A percentile compares a stretch with the other conserved stretches of the same genome.
Evolutionary conservation across 2,888 invertebrate species (phyloP).

Genomic region (Halictus quadricinctus): DNA sequence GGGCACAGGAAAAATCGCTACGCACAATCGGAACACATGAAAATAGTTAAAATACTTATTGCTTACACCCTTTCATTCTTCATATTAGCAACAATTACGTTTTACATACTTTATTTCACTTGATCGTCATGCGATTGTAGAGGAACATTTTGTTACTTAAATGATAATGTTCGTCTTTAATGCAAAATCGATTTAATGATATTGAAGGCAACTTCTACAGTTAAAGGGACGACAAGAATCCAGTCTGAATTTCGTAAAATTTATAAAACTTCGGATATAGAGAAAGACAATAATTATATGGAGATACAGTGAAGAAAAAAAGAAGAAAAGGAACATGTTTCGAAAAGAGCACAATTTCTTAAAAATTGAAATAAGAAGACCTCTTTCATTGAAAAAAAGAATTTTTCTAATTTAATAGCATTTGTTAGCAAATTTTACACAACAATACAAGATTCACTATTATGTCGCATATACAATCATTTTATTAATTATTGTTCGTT

Average conservation of each 20-base stretch:
- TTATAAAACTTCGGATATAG: not conserved
- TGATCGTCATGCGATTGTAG: constrained; percentile 67
- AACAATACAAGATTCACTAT: not conserved
- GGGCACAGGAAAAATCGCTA: constrained; percentile 66
- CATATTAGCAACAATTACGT: constrained; percentile 83
- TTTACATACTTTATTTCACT: constrained; percentile 84
- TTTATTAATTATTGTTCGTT: constrained; percentile 35
- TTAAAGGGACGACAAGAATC: not conserved
- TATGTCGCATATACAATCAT: constrained; percentile 14
- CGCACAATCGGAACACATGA: constrained; percentile 81
- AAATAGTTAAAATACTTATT: constrained; percentile 84
- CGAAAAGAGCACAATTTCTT: not conserved
- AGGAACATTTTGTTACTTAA: not conserved
- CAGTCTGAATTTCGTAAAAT: not conserved
- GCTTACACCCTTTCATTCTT: constrained; percentile 85
- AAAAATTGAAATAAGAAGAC: not conserved
- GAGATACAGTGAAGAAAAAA: not conserved
- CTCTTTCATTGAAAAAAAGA: not conserved
- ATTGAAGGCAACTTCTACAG: not conserved
- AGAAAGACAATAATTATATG: not conserved
- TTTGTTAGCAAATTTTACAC: constrained; percentile 9
- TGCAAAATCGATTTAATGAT: constrained; percentile 7
- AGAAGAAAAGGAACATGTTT: not conserved
- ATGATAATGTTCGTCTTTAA: not conserved
- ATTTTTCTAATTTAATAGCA: not conserved